Conservation (phyloP, 2,888 invertebrate genomes). For the Nemapogon koenigi region DNA sequence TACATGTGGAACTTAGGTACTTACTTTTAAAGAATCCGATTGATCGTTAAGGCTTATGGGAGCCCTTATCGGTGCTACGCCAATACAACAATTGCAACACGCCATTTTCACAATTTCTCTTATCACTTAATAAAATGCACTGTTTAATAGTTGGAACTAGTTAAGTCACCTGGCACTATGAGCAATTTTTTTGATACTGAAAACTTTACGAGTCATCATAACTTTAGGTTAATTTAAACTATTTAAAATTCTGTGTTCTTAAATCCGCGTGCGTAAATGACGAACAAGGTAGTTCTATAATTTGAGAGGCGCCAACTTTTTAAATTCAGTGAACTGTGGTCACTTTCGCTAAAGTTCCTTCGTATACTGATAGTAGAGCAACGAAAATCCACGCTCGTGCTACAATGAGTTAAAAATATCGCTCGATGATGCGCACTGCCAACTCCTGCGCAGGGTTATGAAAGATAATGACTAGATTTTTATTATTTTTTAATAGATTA, state of each 20-base stretch:
- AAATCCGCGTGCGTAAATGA: too few relatives aligned
- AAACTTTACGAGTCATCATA: background rate
- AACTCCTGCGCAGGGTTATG: constrained; percentile 39
- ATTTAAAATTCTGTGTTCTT: too few relatives aligned
- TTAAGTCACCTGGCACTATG: constrained; percentile 6
- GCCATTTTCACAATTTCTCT: constrained; percentile 48
- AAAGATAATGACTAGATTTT: constrained; percentile 52
- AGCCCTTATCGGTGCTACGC: constrained; percentile 73
- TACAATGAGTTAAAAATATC: constrained; percentile 64
- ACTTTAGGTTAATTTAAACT: background rate
- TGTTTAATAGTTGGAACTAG: constrained; percentile 20
- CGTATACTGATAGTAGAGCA: constrained; percentile 46
- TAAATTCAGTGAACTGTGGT: constrained; percentile 2
- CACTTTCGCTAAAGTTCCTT: constrained; percentile 51
- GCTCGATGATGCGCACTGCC: constrained; percentile 62
- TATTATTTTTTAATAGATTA: constrained; percentile 25
- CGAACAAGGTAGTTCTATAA: too few relatives aligned
- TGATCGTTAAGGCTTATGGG: constrained; percentile 77
- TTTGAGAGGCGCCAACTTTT: background rate
- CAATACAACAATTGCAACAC: constrained; percentile 71
- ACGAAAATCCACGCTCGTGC: constrained; percentile 48
- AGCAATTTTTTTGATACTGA: too few relatives aligned
- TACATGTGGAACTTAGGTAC: constrained; percentile 20
- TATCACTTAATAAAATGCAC: constrained; percentile 38
- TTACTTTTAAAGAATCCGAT: constrained; percentile 82